Base-by-base conservation (phyloP, 2,113 vertebrate genomes). In the Benitochromis conjunctus region DNA sequence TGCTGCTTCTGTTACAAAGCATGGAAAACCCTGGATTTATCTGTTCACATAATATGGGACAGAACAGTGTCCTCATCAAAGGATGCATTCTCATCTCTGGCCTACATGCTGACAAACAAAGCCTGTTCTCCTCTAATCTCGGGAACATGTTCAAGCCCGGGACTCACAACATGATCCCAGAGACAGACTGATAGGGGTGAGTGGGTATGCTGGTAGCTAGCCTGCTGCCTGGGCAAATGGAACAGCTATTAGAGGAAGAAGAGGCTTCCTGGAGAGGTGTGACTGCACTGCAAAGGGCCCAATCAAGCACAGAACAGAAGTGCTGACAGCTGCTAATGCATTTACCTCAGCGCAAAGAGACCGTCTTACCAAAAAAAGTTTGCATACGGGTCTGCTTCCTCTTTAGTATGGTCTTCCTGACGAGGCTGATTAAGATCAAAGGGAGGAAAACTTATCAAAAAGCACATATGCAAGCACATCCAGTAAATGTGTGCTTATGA, bases 321-420 rank as follows among this genome's bases (percentile, higher is more conserved):
- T 89, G 91, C 92, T 90, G 94, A 93, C 92, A 93, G 86, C 90
- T 86, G 92, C 91, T 93, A 94, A 94, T 88, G 79, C 85, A 83
- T 93, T 94, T 92, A 95, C 93, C 93, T 94, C 86, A 80, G 80
- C 88, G 91, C 78, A 86, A 64, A 87, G 77, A 85, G 43, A 84
- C 84, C 2, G 12, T 76, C 64, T 79, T 55, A 54, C 34, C 34
- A 31, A 56, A 54, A 29, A 83, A 85, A 51, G 29, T 76, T 81
- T 82, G 80, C 21, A 46, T 48, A 21, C 11, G 38, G 29, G 69
- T 74, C 69, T 36, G 55, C 86, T 83, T 87, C 76, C 76, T 80
- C 5, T 19, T n/a, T 48, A 60, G 81, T 34, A 9, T 62, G 51
- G 58, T 57, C 55, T 38, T 62, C 21, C 55, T 54, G 78, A 85